Evolutionary conservation across 2,113 vertebrate genomes (phyloP).

Genomic region (Oncorhynchus mykiss): DNA sequence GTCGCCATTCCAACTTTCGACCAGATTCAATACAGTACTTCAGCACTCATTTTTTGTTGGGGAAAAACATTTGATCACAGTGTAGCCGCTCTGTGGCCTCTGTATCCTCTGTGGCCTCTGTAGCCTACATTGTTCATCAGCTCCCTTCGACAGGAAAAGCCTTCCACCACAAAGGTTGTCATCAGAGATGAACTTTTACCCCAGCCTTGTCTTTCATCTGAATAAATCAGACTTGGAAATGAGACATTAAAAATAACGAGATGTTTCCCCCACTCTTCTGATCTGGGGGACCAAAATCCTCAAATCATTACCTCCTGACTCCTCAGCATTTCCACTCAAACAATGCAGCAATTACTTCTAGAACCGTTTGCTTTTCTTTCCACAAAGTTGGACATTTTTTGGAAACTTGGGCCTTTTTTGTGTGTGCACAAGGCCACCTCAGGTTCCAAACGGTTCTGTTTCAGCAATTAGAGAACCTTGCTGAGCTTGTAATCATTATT

Average conservation of each 20-base stretch:
- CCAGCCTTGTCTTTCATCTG: background rate
- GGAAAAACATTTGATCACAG: background rate
- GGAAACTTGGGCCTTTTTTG: constrained; percentile 20
- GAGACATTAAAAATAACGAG: constrained; percentile 35
- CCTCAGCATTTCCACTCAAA: constrained; percentile 11
- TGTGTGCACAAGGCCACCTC: background rate
- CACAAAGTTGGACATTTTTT: constrained; percentile 7
- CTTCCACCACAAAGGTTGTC: constrained; percentile 6
- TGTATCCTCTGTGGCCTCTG: background rate
- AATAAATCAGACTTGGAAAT: constrained; percentile 41
- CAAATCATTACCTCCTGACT: background rate
- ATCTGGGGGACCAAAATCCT: constrained; percentile 24
- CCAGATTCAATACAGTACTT: background rate
- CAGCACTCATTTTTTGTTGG: background rate
- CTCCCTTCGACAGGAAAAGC: background rate
- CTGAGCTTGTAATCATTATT: constrained; percentile 38
- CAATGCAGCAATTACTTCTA: background rate
- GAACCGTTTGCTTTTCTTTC: constrained; percentile 19
- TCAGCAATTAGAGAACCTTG: constrained; percentile 15
- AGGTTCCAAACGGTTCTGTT: constrained; percentile 17
- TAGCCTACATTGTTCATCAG: background rate
- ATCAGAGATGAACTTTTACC: constrained; percentile 33
- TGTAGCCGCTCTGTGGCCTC: background rate
- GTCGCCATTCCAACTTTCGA: background rate
- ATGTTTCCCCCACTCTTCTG: constrained; percentile 1